Percentiles rank a stretch among this genome's conserved stretches.
These are phyloP conservation scores for Anolis apletophallus DNA, from an alignment of 2,797 vertebrate genomes.

Conservation along the genomic window DNA sequence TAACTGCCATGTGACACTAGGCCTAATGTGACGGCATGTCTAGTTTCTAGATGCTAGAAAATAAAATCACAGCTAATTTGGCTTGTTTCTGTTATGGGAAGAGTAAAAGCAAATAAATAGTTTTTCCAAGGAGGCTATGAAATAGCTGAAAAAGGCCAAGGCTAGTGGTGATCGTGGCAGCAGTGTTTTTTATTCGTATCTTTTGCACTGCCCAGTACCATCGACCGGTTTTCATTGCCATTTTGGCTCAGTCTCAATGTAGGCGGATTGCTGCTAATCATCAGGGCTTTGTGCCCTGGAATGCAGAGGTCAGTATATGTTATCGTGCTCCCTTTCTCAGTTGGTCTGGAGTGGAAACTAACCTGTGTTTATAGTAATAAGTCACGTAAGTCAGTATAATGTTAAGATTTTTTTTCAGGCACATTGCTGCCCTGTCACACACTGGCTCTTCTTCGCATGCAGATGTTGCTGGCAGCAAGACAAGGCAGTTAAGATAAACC, in stretches of 20 bases:
- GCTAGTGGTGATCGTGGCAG: too few species aligned
- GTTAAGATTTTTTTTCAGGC: neutral
- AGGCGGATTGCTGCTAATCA: neutral
- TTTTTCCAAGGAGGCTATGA: neutral
- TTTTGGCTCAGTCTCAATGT: neutral
- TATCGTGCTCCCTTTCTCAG: neutral
- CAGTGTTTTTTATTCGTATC: neutral
- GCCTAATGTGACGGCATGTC: neutral
- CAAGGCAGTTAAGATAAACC: slow-evolving; percentile 29
- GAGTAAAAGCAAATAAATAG: neutral
- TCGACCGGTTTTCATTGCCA: neutral
- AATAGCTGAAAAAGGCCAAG: neutral
- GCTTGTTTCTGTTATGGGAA: neutral
- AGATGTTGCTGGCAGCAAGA: slow-evolving; percentile 13
- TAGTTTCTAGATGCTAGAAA: neutral
- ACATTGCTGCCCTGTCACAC: neutral
- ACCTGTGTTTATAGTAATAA: neutral
- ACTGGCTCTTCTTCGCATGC: neutral
- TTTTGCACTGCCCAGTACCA: neutral
- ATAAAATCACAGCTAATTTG: neutral
- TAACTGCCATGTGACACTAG: neutral
- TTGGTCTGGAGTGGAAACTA: neutral
- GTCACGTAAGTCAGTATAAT: neutral
- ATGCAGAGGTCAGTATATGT: neutral
- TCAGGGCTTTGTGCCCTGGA: neutral